phyloP scores from a whole-genome alignment of 2,113 vertebrate genomes.

The Nansenia antarctica region DNA sequence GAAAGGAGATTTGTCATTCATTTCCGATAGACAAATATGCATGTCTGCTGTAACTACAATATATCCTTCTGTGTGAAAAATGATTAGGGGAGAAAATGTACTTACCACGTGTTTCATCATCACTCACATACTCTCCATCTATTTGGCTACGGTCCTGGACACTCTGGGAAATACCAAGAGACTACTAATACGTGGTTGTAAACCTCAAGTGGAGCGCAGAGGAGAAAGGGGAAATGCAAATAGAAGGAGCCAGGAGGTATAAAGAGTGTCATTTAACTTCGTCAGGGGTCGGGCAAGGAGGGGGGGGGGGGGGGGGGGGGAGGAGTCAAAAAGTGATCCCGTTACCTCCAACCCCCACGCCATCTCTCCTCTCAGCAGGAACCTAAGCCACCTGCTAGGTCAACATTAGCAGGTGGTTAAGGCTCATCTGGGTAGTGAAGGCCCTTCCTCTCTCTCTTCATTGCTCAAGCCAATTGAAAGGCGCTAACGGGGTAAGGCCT shows the following conservation, averaged over 20 bases:
- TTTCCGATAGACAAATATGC: not conserved
- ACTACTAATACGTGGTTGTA: not conserved
- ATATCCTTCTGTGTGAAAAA: conserved; percentile 32
- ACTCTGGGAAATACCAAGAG: conserved; percentile 20
- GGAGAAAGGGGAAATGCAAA: not conserved
- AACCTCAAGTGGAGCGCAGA: conserved; percentile 3
- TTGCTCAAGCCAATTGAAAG: conserved; percentile 24
- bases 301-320: too few species aligned
- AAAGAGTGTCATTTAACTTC: not conserved
- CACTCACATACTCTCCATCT: conserved; percentile 6
- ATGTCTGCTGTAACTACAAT: not conserved
- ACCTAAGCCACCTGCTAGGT: conserved; percentile 18
- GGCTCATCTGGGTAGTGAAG: conserved; percentile 28
- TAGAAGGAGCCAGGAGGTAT: not conserved
- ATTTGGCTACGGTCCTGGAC: not conserved
- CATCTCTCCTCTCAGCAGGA: too few species aligned
- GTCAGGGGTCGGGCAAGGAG: too few species aligned
- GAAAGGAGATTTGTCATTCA: not conserved
- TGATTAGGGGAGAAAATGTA: conserved; percentile 39
- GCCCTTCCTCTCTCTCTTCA: conserved; percentile 20
- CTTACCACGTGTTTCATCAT: conserved; percentile 14
- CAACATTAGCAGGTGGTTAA: conserved; percentile 25
- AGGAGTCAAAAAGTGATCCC: too few species aligned
- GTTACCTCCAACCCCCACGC: too few species aligned
- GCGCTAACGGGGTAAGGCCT: not conserved